These are phyloP conservation scores for Pollimyrus isidori DNA, from an alignment of 2,113 vertebrate species.

Conservation along the genomic window DNA sequence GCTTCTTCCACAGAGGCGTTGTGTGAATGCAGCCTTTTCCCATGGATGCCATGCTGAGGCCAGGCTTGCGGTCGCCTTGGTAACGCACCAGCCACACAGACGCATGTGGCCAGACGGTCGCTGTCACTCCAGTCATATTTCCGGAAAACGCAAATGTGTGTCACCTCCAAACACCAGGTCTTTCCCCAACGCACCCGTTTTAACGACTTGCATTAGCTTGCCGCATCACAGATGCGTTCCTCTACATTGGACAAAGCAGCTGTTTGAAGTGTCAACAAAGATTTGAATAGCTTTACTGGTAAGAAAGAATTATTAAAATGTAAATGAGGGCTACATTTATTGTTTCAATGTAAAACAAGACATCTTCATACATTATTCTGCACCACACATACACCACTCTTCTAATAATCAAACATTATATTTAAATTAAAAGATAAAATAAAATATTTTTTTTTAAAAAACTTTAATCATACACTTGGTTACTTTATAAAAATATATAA, in stretches of 20 bases:
- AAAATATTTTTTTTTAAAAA: too few species aligned
- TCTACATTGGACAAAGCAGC: background rate
- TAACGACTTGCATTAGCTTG: background rate
- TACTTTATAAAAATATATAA: background rate
- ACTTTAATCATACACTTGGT: background rate
- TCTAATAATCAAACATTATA: background rate
- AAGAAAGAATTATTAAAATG: background rate
- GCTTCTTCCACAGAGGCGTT: background rate
- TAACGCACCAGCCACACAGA: background rate
- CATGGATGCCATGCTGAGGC: background rate
- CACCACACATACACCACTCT: background rate
- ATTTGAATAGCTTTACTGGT: conserved; percentile 11
- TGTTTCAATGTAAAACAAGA: background rate
- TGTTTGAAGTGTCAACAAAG: conserved; percentile 6
- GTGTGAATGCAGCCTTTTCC: background rate
- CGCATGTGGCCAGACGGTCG: background rate
- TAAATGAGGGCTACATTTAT: background rate
- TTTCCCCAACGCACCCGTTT: background rate
- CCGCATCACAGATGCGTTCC: background rate
- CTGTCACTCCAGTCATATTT: background rate
- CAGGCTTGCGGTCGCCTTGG: background rate
- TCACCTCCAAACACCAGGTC: background rate
- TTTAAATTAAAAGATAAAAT: background rate
- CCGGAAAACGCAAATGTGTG: background rate
- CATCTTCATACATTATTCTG: background rate